These are phyloP conservation scores for Pheosia tremula DNA, from an alignment of 2,888 invertebrate species.

Conservation along the genomic window DNA sequence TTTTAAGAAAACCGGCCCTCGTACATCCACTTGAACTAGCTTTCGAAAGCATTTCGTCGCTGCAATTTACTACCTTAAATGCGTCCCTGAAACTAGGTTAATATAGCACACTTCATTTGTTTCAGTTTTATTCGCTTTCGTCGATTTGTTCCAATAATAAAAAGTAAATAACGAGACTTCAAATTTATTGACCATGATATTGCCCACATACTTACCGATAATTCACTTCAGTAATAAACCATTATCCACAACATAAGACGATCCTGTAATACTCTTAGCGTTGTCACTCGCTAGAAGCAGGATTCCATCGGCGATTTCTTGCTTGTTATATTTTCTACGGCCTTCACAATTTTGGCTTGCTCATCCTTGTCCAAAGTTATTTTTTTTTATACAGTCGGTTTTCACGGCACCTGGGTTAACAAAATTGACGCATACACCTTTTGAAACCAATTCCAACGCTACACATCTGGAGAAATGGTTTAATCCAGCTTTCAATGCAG, in stretches of 20 bases:
- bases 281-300: constrained; percentile 92
- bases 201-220: constrained; percentile 7
- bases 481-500: constrained; percentile 90
- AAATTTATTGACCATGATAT: background rate
- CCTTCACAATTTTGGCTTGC: constrained; percentile 23
- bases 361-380: constrained; percentile 22
- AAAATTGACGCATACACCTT: constrained; percentile 91
- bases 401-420: constrained; percentile 87
- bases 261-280: constrained; percentile 93
- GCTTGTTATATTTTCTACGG: constrained; percentile 37
- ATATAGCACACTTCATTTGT: constrained; percentile 27
- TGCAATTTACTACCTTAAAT: constrained; percentile 18
- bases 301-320: constrained; percentile 92
- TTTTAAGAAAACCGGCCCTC: background rate
- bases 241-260: constrained; percentile 92
- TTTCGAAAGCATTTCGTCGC: constrained; percentile 1
- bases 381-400: constrained; percentile 40
- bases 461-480: constrained; percentile 95
- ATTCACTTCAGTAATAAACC: constrained; percentile 72
- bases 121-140: constrained; percentile 8
- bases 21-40: background rate
- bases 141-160: background rate
- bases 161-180: too few relatives aligned
- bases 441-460: constrained; percentile 90
- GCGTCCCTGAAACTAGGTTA: constrained; percentile 35